Conservation (phyloP, 2,113 vertebrate species). For the Notechis scutatus region DNA sequence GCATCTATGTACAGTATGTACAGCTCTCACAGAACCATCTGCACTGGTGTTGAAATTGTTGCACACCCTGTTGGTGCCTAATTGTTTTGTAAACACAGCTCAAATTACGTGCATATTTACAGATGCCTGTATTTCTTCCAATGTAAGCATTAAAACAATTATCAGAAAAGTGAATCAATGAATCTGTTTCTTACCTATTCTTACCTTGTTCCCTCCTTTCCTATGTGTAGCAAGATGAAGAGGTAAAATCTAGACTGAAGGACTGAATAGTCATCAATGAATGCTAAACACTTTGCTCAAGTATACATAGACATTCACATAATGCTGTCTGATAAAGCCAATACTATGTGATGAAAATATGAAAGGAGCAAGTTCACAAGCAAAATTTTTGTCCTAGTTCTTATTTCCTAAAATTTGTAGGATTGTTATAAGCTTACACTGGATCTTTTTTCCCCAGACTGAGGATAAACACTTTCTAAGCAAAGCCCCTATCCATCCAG, state of each 20-base stretch:
- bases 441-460: neutral
- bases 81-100: neutral
- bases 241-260: neutral
- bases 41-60: neutral
- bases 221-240: neutral
- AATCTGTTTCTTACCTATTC: neutral
- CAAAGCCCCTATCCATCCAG: neutral
- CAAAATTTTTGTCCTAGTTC: neutral
- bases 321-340: neutral
- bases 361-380: neutral
- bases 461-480: neutral
- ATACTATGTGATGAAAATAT: neutral
- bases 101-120: neutral
- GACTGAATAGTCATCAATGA: neutral
- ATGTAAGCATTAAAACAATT: neutral
- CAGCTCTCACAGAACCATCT: neutral
- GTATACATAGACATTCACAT: neutral
- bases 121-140: neutral
- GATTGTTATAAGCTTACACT: neutral
- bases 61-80: neutral
- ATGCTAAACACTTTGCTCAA: neutral
- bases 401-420: neutral
- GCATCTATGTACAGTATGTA: neutral
- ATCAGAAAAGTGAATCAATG: neutral
- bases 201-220: neutral